Conservation (phyloP, 2,888 invertebrate genomes). For the Eulithis prunata region DNA sequence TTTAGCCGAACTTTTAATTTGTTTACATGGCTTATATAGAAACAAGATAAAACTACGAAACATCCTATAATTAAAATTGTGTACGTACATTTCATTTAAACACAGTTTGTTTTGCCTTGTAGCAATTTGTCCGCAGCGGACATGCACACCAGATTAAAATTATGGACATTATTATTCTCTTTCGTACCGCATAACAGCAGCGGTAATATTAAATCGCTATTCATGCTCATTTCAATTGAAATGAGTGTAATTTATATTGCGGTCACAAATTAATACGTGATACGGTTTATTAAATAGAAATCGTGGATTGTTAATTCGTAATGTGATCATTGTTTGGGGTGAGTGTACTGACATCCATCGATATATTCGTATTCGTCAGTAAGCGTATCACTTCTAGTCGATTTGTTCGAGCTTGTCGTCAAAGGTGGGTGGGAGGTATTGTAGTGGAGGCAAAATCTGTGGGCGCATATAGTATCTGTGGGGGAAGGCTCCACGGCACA, state of each 20-base stretch:
- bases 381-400: constrained; percentile 71
- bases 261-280: constrained; percentile 47
- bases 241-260: constrained; percentile 48
- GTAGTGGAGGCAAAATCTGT: constrained; percentile 64
- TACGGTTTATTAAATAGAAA: constrained; percentile 38
- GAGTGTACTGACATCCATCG: constrained; percentile 68
- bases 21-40: constrained; percentile 1
- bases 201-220: constrained; percentile 49
- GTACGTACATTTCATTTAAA: constrained; percentile 26
- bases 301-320: constrained; percentile 36
- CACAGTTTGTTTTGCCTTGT: constrained; percentile 31
- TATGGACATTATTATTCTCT: constrained; percentile 44
- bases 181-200: constrained; percentile 43
- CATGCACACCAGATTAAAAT: constrained; percentile 40
- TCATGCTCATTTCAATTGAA: constrained; percentile 47
- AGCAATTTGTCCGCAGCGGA: constrained; percentile 41
- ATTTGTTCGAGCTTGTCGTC: constrained; percentile 63
- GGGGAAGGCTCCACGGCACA: constrained; percentile 58
- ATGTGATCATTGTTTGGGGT: constrained; percentile 39
- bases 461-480: constrained; percentile 50
- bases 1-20: constrained; percentile 13
- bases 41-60: constrained; percentile 12
- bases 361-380: constrained; percentile 36
- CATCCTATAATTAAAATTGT: constrained; percentile 18
- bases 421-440: constrained; percentile 35